Percentiles rank a stretch among this genome's conserved stretches.
Conservation (phyloP, 35 echinoderm and acorn worm species). For the Apostichopus parvimensis region DNA sequence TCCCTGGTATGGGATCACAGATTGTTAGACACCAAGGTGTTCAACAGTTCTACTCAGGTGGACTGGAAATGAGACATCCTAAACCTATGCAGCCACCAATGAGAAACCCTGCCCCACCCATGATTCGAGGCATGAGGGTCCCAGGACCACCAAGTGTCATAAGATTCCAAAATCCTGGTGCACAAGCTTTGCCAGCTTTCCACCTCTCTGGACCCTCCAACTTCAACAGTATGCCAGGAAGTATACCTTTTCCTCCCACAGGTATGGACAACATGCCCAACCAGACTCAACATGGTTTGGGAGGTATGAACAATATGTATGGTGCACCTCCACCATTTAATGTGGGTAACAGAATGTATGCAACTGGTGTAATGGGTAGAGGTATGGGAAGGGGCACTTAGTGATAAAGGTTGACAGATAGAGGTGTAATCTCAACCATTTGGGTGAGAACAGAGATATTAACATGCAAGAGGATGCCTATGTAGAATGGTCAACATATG, state of each 20-base stretch:
- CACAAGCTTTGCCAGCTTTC: no score
- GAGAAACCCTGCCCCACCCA: constrained; percentile 3
- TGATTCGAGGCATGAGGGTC: constrained; percentile 29
- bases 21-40: neutral
- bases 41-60: constrained; percentile 30
- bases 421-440: no score
- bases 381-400: no score
- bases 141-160: neutral
- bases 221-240: neutral
- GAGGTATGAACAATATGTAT: constrained; percentile 18
- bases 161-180: no score
- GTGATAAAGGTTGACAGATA: no score
- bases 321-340: neutral
- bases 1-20: neutral
- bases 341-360: neutral
- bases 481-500: no score
- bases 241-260: constrained; percentile 21
- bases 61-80: constrained; percentile 6
- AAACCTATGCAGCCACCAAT: neutral
- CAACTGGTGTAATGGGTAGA: no score
- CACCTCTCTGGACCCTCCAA: neutral
- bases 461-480: no score
- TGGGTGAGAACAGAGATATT: no score
- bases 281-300: neutral
- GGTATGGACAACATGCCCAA: neutral